A percentile compares a stretch with the other conserved stretches of the same genome.
Conservation (phyloP, 2,888 invertebrate species). For the Andrena chrysosceles region DNA sequence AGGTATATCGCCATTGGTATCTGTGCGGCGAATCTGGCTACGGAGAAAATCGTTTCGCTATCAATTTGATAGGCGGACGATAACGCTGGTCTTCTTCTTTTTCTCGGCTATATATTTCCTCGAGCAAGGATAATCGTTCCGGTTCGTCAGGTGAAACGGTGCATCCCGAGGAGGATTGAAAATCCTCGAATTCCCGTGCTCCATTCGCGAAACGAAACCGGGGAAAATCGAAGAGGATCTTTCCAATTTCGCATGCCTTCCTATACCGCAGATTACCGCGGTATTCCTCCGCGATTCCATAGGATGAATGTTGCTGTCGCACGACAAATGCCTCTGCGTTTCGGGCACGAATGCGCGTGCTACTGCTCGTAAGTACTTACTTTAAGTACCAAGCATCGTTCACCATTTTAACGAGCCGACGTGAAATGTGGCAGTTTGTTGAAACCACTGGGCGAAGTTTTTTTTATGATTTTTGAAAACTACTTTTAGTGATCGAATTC, state of each 20-base stretch:
- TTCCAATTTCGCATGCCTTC: constrained; percentile 48
- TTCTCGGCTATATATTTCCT: constrained; percentile 24
- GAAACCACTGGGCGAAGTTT: too few relatives aligned
- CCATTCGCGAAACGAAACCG: constrained; percentile 9
- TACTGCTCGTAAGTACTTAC: background rate
- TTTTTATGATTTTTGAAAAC: too few relatives aligned
- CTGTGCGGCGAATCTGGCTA: too few relatives aligned
- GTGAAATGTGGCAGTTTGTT: too few relatives aligned
- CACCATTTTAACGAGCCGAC: too few relatives aligned
- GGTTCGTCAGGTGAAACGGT: constrained; percentile 44
- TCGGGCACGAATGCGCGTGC: background rate
- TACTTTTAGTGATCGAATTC: too few relatives aligned
- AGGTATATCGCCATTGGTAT: too few relatives aligned
- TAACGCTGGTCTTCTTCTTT: background rate
- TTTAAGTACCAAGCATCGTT: too few relatives aligned
- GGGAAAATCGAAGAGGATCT: constrained; percentile 45
- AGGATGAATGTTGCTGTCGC: constrained; percentile 35
- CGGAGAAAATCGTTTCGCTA: constrained; percentile 37
- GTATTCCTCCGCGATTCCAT: constrained; percentile 18
- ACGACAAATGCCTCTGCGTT: constrained; percentile 11
- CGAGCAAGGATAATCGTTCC: constrained; percentile 47
- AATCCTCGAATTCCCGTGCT: constrained; percentile 49
- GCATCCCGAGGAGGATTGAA: constrained; percentile 48
- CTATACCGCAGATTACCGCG: constrained; percentile 31
- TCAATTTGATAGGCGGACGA: constrained; percentile 27